Percentiles rank a stretch among this genome's conserved stretches.
phyloP scores from a whole-genome alignment of 1,140 invertebrate genomes.

The Meloidogyne hapla region DNA sequence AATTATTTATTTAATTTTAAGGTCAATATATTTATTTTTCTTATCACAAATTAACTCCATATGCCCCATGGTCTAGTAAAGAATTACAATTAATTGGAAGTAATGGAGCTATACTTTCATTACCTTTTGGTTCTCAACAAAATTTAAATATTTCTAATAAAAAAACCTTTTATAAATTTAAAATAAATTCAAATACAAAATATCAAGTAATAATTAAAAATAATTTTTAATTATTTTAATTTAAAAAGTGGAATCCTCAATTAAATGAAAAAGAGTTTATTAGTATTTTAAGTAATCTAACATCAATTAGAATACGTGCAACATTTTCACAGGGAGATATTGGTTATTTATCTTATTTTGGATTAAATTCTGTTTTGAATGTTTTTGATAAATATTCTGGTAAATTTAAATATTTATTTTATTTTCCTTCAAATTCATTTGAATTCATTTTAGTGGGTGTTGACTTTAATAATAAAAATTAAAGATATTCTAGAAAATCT shows the following conservation, averaged over 20 bases:
- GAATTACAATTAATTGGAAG: conserved; percentile 17
- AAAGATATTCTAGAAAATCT: no score
- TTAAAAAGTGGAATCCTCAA: conserved; percentile 77
- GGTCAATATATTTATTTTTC: conserved; percentile 86
- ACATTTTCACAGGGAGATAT: conserved; percentile 77
- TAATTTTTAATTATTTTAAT: conserved; percentile 69
- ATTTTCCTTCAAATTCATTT: no score
- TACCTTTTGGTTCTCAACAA: conserved; percentile 82
- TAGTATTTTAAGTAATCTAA: conserved; percentile 84
- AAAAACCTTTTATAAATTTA: not conserved
- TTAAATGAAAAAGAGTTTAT: conserved; percentile 82
- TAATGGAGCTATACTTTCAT: not conserved
- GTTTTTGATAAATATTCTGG: not conserved
- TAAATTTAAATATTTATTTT: no score
- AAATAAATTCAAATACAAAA: not conserved
- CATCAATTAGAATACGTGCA: conserved; percentile 85
- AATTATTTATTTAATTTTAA: not conserved
- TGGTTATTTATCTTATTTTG: conserved; percentile 63
- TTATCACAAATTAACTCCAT: conserved; percentile 73
- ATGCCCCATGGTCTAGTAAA: not conserved
- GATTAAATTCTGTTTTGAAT: not conserved
- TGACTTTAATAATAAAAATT: no score
- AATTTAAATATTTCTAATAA: conserved; percentile 68
- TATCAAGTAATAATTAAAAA: not conserved
- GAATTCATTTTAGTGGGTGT: no score